These are phyloP conservation scores for Drosophila lacicola DNA, from an alignment of 2,888 invertebrate species.

Conservation along the genomic window DNA sequence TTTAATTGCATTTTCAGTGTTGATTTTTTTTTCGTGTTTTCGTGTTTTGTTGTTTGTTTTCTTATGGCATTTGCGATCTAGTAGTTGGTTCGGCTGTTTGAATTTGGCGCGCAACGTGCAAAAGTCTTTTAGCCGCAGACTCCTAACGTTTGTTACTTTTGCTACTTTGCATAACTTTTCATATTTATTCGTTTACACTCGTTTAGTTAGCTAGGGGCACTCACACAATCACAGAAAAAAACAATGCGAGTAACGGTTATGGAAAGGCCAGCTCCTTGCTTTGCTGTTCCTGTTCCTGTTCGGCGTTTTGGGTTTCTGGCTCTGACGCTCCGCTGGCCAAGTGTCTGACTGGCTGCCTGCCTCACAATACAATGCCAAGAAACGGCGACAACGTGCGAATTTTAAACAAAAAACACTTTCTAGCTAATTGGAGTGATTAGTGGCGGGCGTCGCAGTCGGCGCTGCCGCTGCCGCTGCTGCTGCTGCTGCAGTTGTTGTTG, in stretches of 20 bases:
- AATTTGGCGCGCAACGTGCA: slow-evolving; percentile 33
- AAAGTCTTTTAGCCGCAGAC: too few relatives aligned
- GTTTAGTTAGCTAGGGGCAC: slow-evolving; percentile 2
- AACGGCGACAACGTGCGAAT: slow-evolving; percentile 81
- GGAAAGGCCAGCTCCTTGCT: slow-evolving; percentile 9
- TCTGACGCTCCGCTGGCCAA: slow-evolving; percentile 37
- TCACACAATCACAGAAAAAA: slow-evolving; percentile 31
- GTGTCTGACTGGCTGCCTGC: slow-evolving; percentile 54
- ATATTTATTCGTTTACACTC: too few relatives aligned
- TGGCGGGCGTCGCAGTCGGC: slow-evolving; percentile 55
- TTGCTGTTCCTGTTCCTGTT: slow-evolving; percentile 10
- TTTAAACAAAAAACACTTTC: slow-evolving; percentile 81
- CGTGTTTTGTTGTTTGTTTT: not conserved
- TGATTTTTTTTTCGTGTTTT: slow-evolving; percentile 7
- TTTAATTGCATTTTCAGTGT: slow-evolving; percentile 22
- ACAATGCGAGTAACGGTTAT: not conserved
- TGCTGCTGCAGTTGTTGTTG: slow-evolving; percentile 7
- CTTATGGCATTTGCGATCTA: slow-evolving; percentile 1
- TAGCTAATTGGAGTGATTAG: slow-evolving; percentile 77
- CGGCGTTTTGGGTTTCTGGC: slow-evolving; percentile 1
- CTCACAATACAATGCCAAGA: slow-evolving; percentile 81
- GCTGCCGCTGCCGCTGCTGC: slow-evolving; percentile 1
- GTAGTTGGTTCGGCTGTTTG: slow-evolving; percentile 20
- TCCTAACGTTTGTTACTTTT: too few relatives aligned
- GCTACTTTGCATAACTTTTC: too few relatives aligned